Base-by-base conservation (phyloP, 2,797 vertebrate species). In the Mus spretus region DNA sequence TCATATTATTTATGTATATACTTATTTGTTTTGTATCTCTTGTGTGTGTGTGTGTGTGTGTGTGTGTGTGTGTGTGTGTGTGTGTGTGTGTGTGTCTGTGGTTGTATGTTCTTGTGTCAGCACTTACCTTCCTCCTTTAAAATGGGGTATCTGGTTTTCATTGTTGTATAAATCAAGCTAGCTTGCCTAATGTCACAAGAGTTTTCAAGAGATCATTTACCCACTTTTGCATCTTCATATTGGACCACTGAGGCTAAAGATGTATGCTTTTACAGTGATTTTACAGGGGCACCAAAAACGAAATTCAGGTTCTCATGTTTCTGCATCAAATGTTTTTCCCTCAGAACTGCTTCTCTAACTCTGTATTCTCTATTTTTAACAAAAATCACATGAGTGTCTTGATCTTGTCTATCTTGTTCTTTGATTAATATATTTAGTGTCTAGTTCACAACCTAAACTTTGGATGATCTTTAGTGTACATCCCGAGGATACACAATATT, bases 361-460 rank as follows among this genome's bases (percentile, higher is more conserved):
- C 50, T 87, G 8, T 55, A 70, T 28, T 95, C 63, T 86, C 77
- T 77, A 65, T 70, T 65, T 94, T 79, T 67, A 92, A 47, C 13
- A 67, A 77, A 82, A 89, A 89, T 83, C 7, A 34, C 28, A 12
- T 28, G 55, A 84, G 61, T 15, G 8, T 28, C 67, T 20, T 20
- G 15, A 72, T 79, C 26, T 63, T 70, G 8, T 63, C 5, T 63
- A 11, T 79, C 53, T 79, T 91, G 13, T 57, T 95, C 70, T 96
- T 72, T 59, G 31, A 1, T 81, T 40, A 53, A 22, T 57, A 20
- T 77, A 37, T 78, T 65, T 9, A 70, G 50, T 83, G n/a, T 26
- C 53, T 79, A 74, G 12, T 83, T 77, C 8, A 67, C 2, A 72
- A 50, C 13, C 1, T 55, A 34, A 70, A 4, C 14, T 3, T 63